Evolutionary conservation across 2,113 vertebrate species (phyloP).

Genomic region (Apeltes quadracus): DNA sequence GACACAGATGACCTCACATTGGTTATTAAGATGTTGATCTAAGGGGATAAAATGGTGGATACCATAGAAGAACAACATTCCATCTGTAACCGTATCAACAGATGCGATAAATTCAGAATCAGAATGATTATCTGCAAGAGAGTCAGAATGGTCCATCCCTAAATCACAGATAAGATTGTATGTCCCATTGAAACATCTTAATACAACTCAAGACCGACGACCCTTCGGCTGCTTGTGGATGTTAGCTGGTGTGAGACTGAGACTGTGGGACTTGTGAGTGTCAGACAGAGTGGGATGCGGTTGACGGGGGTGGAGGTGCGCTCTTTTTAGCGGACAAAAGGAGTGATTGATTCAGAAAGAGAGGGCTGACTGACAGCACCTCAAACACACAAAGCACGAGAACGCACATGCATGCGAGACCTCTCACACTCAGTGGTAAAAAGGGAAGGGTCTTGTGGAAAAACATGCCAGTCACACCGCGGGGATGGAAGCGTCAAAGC

Average conservation of each 20-base stretch:
- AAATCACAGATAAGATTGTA: background rate
- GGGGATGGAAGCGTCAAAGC: conserved; percentile 21
- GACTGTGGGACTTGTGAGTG: conserved; percentile 13
- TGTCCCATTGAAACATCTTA: no score
- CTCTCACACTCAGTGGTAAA: conserved; percentile 18
- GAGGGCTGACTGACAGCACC: conserved; percentile 38
- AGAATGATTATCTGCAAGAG: background rate
- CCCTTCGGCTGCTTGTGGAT: conserved; percentile 5
- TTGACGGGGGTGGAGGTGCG: conserved; percentile 25
- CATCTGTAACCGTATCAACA: background rate
- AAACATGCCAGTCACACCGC: conserved; percentile 41
- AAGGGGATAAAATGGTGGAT: background rate
- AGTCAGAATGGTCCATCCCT: background rate
- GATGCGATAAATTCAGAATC: background rate
- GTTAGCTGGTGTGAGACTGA: conserved; percentile 1
- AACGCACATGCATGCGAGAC: conserved; percentile 7
- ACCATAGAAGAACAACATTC: background rate
- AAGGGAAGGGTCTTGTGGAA: conserved; percentile 34
- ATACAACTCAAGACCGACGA: no score
- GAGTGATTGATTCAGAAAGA: conserved; percentile 50
- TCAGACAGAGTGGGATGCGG: conserved; percentile 27
- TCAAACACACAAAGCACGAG: conserved; percentile 25
- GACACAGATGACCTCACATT: background rate
- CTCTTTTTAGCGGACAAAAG: conserved; percentile 60
- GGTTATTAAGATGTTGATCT: background rate